Evolutionary conservation across 2,888 invertebrate species (phyloP), one percentile per base, ranked within the genome.

Genomic region (Asteroscopus sphinx): DNA sequence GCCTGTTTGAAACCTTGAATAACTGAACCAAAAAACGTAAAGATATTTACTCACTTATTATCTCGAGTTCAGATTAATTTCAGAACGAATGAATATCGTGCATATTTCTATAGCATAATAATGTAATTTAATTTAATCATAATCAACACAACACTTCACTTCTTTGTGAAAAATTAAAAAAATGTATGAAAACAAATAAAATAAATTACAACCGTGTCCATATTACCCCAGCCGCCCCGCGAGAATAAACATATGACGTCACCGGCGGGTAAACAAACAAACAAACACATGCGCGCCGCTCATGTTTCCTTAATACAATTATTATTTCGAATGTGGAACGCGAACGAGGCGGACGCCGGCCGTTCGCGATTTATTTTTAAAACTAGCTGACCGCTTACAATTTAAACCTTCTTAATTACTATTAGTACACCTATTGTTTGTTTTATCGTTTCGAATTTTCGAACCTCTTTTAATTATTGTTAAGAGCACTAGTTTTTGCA

Each of bases 241-340:
- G 90, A 93, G 94, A 93, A 94, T 94, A 94, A 94, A 94, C 94
- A 94, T 90, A 92, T 94, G 94, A 94, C 94, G 94, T 94, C 94
- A 94, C 85, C 90, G 89, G 82, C 88, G 88, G 88, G 93, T 94
- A 94, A 94, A 94, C 94, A 94, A 94, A 94, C 94, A 94, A 94
- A 94, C 94, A 94, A 94, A 94, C 94, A 94, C 94, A 94, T 93
- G 93, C 94, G 94, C 92, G 86, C 87, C 92, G 93, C 92, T 94
- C 93, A 94, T 94, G 93, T 93, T 93, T 93, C 93, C 93, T 93
- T 93, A 93, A 93, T 94, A 93, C 94, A 93, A 93, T 93, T 94
- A 93, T 93, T 94, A 93, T 93, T 93, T 93, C 91, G 92, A 92
- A 93, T 92, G 92, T 91, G 86, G 91, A 92, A 85, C 92, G 90